Evolutionary conservation across 30 jellyfish, hydroid and myxozoan species (phyloP).

Genomic region (Turritopsis dohrnii): DNA sequence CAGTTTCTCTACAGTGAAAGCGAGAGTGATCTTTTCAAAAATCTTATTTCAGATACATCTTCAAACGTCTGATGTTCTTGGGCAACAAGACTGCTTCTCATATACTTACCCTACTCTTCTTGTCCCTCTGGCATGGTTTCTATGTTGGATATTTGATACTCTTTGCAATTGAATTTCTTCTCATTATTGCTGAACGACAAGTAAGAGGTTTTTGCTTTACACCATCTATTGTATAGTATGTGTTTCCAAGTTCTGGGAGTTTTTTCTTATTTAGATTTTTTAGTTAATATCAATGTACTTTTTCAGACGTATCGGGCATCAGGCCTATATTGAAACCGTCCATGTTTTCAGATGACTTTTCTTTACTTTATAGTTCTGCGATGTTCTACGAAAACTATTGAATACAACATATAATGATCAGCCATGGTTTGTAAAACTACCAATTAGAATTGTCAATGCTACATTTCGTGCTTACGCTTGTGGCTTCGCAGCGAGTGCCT

Average conservation of each 20-base stretch:
- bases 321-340: not conserved
- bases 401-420: slow-evolving; percentile 44
- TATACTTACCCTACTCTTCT: slow-evolving; percentile 61
- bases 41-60: slow-evolving; percentile 56
- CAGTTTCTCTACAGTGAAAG: too few relatives aligned
- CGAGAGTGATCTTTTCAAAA: too few relatives aligned
- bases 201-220: slow-evolving; percentile 31
- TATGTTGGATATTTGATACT: slow-evolving; percentile 77
- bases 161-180: slow-evolving; percentile 60
- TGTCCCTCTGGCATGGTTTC: slow-evolving; percentile 98
- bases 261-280: too few relatives aligned
- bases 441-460: slow-evolving; percentile 36
- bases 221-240: not conserved
- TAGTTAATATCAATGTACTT: not conserved
- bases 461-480: slow-evolving; percentile 49
- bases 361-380: slow-evolving; percentile 41
- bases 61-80: slow-evolving; percentile 87
- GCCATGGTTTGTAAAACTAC: slow-evolving; percentile 28
- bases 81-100: slow-evolving; percentile 87
- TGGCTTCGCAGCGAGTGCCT: slow-evolving; percentile 66
- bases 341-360: not conserved
- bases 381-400: slow-evolving; percentile 22
- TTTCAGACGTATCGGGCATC: not conserved
- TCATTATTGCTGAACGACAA: slow-evolving; percentile 70
- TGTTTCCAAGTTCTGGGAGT: not conserved